Conservation (phyloP, 2,113 vertebrate species). For the Leucoraja erinaceus region DNA sequence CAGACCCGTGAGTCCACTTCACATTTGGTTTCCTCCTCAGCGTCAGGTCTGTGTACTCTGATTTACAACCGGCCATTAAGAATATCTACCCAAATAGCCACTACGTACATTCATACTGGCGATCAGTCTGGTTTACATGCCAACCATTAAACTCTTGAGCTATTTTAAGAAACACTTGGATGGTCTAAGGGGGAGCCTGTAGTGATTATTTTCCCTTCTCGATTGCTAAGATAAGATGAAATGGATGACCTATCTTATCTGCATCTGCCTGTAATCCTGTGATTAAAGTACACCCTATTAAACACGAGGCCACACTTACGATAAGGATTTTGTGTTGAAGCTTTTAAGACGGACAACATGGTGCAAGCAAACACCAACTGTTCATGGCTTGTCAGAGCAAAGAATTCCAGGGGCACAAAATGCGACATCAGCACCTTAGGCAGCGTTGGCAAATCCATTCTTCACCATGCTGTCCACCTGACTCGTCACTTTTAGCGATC, state of each 20-base stretch:
- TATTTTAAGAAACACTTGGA: slow-evolving; percentile 7
- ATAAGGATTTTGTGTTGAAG: background rate
- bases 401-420: background rate
- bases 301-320: background rate
- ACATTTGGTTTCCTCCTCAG: background rate
- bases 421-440: too few species aligned
- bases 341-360: background rate
- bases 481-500: too few species aligned
- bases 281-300: slow-evolving; percentile 9
- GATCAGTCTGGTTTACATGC: background rate
- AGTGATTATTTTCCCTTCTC: background rate
- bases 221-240: background rate
- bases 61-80: background rate
- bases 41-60: background rate
- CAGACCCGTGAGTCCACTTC: background rate
- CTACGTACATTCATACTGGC: background rate
- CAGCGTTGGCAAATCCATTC: too few species aligned
- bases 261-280: background rate
- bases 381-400: background rate
- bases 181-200: background rate
- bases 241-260: background rate
- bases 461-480: too few species aligned
- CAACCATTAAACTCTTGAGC: background rate
- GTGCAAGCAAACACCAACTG: background rate
- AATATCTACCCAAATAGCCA: background rate